Evolutionary conservation across 2,888 invertebrate genomes (phyloP), one percentile per base, ranked within the genome.

Genomic region (Cheilosia vulpina): DNA sequence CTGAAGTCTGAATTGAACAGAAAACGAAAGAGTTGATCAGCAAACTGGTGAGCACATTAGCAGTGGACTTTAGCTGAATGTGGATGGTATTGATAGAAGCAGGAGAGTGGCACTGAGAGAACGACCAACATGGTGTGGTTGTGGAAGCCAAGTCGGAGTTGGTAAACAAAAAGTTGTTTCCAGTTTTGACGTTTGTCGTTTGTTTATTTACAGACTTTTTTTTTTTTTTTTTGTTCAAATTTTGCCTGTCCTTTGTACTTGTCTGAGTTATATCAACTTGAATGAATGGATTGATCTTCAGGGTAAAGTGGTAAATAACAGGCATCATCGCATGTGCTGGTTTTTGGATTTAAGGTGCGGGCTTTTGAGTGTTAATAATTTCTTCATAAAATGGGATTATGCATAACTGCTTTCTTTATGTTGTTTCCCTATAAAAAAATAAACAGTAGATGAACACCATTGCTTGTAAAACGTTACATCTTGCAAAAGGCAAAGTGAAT

Each of bases 41-140:
- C 15, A 57, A 71, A 34, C 60, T 38, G 15, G 21, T 13, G 62
- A 66, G 58, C 41, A 50, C 52, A 41, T 21, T 47, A 73, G 63
- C 57, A 55, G 52, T 63, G 62, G 72, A 76, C 80, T 81, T 80
- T 76, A 34, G 80, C 84, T 85, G 80, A 85, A 85, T 85, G 81
- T 85, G 85, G 85, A 85, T 50, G 19, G 45, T 63, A 73, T 53
- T 27, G 41, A 52, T 38, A 38, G 15, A 17, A 31, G 19, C 17
- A 17, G 7, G 34, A 45, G 7, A 17, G 17, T 13, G 3, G 5
- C 0, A 19, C n/a, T 27, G 57, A 34, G 66, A 71, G 65, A 43
- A 45, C 50, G 21, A 69, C 65, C 69, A 68, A n/a, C 62, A 55
- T n/a, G 19, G n/a, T 34, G 31, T 24, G 15, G 38, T 55, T 69